Conservation (phyloP, 2,888 invertebrate species). For the Gastrophysa polygoni region DNA sequence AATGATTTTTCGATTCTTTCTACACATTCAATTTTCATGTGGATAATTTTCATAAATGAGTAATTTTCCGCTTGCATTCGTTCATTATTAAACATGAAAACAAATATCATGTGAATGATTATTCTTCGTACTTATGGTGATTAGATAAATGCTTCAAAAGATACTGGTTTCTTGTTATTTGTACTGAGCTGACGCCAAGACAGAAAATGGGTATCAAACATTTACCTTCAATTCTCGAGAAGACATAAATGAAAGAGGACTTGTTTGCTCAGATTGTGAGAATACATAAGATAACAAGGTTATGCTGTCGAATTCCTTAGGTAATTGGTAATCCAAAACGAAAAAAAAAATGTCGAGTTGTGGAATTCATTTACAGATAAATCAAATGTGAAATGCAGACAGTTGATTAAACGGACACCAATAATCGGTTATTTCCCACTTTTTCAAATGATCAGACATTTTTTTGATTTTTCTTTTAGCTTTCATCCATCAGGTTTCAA, state of each 20-base stretch:
- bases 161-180: not conserved
- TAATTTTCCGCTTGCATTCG: not conserved
- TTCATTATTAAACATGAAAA: too few species aligned
- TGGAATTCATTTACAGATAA: too few species aligned
- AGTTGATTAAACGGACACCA: too few species aligned
- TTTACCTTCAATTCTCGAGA: conserved; percentile 1
- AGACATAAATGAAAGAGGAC: not conserved
- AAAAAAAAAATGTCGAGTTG: not conserved
- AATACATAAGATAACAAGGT: not conserved
- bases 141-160: not conserved
- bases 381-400: too few species aligned
- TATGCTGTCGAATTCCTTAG: not conserved
- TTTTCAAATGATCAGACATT: too few species aligned
- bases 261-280: not conserved
- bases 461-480: too few species aligned
- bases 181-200: not conserved
- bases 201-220: not conserved
- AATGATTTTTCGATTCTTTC: too few species aligned
- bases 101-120: not conserved
- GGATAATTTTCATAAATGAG: too few species aligned
- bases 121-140: conserved; percentile 3
- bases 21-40: too few species aligned
- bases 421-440: too few species aligned
- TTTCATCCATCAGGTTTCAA: too few species aligned
- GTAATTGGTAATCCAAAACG: not conserved